Percentiles rank a stretch among this genome's conserved stretches.
Conservation (phyloP, 2,113 vertebrate genomes). For the Cyprinodon variegatus region DNA sequence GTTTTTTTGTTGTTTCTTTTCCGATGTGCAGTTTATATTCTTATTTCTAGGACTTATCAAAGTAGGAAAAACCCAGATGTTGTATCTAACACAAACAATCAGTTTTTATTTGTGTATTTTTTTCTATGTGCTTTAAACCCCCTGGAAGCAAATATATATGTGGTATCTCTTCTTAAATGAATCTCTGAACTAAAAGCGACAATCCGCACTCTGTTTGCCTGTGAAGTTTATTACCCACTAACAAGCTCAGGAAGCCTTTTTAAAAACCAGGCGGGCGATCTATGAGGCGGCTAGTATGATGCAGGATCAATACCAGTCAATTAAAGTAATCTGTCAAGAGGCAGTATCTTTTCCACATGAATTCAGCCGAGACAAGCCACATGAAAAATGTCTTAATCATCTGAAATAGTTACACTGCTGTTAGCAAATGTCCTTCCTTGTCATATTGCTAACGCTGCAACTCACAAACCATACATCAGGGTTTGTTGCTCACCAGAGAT, state of each 20-base stretch:
- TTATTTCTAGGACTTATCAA: too few species aligned
- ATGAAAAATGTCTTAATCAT: background rate
- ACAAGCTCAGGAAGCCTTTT: constrained; percentile 15
- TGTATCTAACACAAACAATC: too few species aligned
- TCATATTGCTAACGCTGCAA: background rate
- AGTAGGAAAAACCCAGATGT: too few species aligned
- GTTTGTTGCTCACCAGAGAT: background rate
- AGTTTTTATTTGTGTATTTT: too few species aligned
- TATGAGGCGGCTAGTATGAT: constrained; percentile 8
- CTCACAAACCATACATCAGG: background rate
- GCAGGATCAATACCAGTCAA: constrained; percentile 26
- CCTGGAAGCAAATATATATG: too few species aligned
- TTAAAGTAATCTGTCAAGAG: constrained; percentile 26
- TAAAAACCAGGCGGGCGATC: background rate
- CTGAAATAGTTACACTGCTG: background rate
- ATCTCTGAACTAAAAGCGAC: constrained; percentile 11
- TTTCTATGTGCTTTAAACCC: too few species aligned
- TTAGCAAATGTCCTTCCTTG: background rate
- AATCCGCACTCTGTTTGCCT: constrained; percentile 12
- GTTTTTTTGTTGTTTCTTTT: too few species aligned
- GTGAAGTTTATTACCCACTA: background rate
- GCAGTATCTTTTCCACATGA: constrained; percentile 11
- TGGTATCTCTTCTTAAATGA: background rate
- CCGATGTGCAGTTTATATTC: too few species aligned
- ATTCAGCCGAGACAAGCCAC: background rate